Conservation (phyloP, 2,888 invertebrate genomes). For the Chalcosyrphus nemorum region DNA sequence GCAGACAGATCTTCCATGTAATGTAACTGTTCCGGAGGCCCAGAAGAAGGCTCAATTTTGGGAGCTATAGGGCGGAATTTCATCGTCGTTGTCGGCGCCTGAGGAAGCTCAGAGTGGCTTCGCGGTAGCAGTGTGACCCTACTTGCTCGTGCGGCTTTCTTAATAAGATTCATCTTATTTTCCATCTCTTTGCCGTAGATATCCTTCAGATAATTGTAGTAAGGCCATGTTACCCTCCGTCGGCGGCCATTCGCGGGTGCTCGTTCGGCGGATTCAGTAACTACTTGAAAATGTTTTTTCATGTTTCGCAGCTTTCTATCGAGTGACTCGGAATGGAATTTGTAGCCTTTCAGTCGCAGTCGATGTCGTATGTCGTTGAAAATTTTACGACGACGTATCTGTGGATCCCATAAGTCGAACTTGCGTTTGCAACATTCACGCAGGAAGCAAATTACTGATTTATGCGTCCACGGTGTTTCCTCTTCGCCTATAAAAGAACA, state of each 20-base stretch:
- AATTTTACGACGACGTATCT: conserved; percentile 3
- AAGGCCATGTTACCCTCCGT: conserved; percentile 34
- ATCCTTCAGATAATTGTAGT: conserved; percentile 13
- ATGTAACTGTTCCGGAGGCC: not conserved
- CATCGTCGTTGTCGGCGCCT: not conserved
- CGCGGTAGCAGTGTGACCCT: not conserved
- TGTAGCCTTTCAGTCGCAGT: conserved; percentile 14
- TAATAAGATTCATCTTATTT: not conserved
- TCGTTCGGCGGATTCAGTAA: not conserved
- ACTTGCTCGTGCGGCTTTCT: not conserved
- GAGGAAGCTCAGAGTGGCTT: not conserved
- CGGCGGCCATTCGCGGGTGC: not conserved
- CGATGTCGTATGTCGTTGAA: conserved; percentile 18
- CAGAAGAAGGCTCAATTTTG: not conserved
- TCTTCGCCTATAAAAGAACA: too few relatives aligned
- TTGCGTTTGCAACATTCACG: conserved; percentile 19
- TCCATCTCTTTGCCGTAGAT: conserved; percentile 28
- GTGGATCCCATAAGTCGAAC: conserved; percentile 23
- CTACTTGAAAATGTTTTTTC: conserved; percentile 5
- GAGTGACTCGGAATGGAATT: conserved; percentile 11
- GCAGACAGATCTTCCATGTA: not conserved
- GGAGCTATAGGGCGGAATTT: conserved; percentile 18
- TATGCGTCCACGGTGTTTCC: conserved; percentile 33
- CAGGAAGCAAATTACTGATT: conserved; percentile 11
- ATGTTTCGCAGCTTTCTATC: conserved; percentile 54